Evolutionary conservation across 2,888 invertebrate species (phyloP).

Genomic region (Melinaea marsaeus): DNA sequence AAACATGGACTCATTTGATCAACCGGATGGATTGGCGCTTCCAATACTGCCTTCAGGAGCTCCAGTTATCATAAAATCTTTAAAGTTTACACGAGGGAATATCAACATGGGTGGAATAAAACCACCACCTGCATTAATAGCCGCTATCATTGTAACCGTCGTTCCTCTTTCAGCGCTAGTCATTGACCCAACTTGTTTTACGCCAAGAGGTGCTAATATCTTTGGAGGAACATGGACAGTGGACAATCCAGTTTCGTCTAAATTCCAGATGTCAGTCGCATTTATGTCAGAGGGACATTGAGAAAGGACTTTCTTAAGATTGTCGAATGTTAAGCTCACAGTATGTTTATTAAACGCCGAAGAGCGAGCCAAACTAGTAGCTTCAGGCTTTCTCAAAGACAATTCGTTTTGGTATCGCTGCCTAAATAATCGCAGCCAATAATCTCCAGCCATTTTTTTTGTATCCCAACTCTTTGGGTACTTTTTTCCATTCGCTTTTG

Average conservation of each 20-base stretch:
- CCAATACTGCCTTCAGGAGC: slow-evolving; percentile 29
- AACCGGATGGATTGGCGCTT: slow-evolving; percentile 31
- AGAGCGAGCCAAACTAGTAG: slow-evolving; percentile 25
- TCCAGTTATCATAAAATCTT: slow-evolving; percentile 29
- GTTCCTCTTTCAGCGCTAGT: slow-evolving; percentile 21
- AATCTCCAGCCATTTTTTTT: slow-evolving; percentile 25
- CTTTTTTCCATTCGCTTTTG: slow-evolving; percentile 31
- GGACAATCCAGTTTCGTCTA: slow-evolving; percentile 38
- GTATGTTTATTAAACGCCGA: slow-evolving; percentile 36
- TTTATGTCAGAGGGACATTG: slow-evolving; percentile 28
- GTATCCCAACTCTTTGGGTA: slow-evolving; percentile 30
- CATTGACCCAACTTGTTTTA: slow-evolving; percentile 37
- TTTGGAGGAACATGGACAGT: slow-evolving; percentile 40
- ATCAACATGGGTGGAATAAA: slow-evolving; percentile 31
- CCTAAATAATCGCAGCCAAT: slow-evolving; percentile 24
- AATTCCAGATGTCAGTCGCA: slow-evolving; percentile 36
- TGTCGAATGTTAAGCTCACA: slow-evolving; percentile 33
- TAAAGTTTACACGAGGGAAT: slow-evolving; percentile 30
- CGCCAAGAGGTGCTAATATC: slow-evolving; percentile 37
- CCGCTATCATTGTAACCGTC: too few relatives aligned
- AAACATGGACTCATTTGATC: slow-evolving; percentile 31
- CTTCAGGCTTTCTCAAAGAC: not conserved
- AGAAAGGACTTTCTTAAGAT: slow-evolving; percentile 33
- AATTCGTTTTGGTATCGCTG: slow-evolving; percentile 15
- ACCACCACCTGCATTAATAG: slow-evolving; percentile 24